phyloP scores from a whole-genome alignment of 2,113 vertebrate genomes.

The Cynocephalus volans region DNA sequence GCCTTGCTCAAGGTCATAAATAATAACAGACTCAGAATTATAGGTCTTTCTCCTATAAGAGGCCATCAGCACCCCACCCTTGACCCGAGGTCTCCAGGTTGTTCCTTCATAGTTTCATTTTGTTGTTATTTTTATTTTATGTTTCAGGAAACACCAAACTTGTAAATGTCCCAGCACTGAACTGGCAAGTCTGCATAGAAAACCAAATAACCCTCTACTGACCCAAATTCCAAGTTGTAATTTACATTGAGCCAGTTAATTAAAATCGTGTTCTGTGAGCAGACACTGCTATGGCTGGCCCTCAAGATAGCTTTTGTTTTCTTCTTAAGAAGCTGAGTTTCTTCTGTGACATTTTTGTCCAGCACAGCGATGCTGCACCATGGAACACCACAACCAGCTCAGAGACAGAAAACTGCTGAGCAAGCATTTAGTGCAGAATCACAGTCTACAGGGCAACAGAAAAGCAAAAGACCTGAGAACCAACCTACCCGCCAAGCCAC shows the following conservation, averaged over 20 bases:
- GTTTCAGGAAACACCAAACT: conserved; percentile 21
- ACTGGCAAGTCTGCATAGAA: not conserved
- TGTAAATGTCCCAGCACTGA: conserved; percentile 6
- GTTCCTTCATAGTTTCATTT: not conserved
- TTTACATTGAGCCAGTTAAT: conserved; percentile 85
- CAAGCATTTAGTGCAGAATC: not conserved
- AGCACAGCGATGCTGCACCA: not conserved
- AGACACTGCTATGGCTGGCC: not conserved
- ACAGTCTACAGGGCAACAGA: no score
- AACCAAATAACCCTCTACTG: conserved; percentile 71
- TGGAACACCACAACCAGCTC: not conserved
- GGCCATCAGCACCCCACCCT: not conserved
- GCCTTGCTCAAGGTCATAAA: conserved; percentile 33
- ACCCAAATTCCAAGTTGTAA: conserved; percentile 83
- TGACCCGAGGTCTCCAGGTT: not conserved
- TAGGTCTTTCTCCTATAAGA: not conserved
- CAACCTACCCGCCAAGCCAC: not conserved
- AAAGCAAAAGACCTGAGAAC: not conserved
- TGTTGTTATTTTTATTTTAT: not conserved
- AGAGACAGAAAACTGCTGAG: not conserved
- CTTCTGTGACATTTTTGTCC: not conserved
- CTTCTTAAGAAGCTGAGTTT: not conserved
- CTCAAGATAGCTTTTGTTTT: not conserved
- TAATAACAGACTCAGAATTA: not conserved
- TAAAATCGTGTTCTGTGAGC: conserved; percentile 80